Percentiles rank a stretch among this genome's conserved stretches.
Evolutionary conservation across 1,140 invertebrate genomes (phyloP).

Genomic region (Portunus trituberculatus): DNA sequence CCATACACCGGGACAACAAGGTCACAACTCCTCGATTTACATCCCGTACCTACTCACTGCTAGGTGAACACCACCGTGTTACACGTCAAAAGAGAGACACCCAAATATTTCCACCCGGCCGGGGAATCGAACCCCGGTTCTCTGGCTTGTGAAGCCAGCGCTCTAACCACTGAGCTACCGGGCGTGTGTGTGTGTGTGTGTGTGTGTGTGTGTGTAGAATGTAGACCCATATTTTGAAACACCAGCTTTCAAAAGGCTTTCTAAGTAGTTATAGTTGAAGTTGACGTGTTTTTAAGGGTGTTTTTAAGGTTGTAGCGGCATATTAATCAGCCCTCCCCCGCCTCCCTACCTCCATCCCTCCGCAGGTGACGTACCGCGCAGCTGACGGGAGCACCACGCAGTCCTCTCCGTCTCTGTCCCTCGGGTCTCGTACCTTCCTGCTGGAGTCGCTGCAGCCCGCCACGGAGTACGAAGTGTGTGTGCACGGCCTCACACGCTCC

Average conservation of each 20-base stretch:
- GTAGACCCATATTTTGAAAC: no score
- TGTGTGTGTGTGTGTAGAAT: constrained; percentile 27
- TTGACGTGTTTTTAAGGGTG: neutral
- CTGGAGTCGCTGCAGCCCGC: constrained; percentile 87
- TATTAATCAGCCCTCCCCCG: neutral
- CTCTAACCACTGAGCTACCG: no score
- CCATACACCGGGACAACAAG: no score
- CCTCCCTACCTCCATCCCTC: neutral
- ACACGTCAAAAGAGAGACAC: no score
- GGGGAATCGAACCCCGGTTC: no score
- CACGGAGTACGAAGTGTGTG: constrained; percentile 91
- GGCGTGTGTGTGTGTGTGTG: constrained; percentile 75
- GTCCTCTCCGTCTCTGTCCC: constrained; percentile 73
- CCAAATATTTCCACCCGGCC: no score
- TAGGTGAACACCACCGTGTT: no score
- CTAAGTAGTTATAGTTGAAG: no score
- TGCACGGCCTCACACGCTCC: constrained; percentile 89
- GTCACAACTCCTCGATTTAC: no score
- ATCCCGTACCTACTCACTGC: no score
- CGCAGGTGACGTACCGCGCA: constrained; percentile 42
- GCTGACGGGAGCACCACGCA: neutral
- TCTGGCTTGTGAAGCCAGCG: no score
- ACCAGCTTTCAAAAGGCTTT: no score
- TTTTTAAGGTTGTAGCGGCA: neutral
- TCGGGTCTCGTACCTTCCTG: constrained; percentile 85